These are phyloP conservation scores for Phyllostomus hastatus DNA, from an alignment of 2,113 vertebrate genomes.

Conservation along the genomic window DNA sequence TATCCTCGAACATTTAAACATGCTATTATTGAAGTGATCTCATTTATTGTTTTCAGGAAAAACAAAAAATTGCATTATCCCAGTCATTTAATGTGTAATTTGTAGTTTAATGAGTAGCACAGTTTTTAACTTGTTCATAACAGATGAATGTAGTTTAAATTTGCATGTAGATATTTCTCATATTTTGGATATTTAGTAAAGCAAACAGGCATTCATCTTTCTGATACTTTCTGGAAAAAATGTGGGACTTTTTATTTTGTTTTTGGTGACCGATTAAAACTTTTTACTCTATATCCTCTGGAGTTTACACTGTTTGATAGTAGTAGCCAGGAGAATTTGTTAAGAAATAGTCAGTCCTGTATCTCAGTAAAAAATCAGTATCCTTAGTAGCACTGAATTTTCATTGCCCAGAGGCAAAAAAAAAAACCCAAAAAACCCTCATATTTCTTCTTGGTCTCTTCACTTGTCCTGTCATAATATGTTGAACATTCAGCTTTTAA, in stretches of 20 bases:
- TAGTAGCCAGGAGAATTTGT: slow-evolving; percentile 26
- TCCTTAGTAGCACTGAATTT: slow-evolving; percentile 20
- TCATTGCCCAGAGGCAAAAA: not conserved
- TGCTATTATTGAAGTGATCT: not conserved
- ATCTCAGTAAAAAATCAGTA: slow-evolving; percentile 31
- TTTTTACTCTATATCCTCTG: not conserved
- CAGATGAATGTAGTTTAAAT: not conserved
- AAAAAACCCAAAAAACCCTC: not conserved
- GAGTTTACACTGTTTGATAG: not conserved
- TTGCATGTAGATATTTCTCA: not conserved
- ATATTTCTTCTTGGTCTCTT: not conserved
- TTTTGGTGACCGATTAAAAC: not conserved
- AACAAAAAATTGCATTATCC: not conserved
- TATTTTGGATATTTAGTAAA: slow-evolving; percentile 5
- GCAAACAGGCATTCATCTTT: not conserved
- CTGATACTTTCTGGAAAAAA: not conserved
- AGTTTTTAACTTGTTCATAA: slow-evolving; percentile 21
- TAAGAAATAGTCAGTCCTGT: not conserved
- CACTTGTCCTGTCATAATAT: slow-evolving; percentile 53
- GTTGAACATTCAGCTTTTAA: slow-evolving; percentile 27
- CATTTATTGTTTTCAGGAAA: not conserved
- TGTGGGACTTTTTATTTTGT: not conserved
- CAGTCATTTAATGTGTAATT: not conserved
- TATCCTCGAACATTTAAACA: not conserved
- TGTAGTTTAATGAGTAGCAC: not conserved